These are phyloP conservation scores for Drosophila littoralis DNA, from an alignment of 1,140 invertebrate genomes.

Conservation along the genomic window DNA sequence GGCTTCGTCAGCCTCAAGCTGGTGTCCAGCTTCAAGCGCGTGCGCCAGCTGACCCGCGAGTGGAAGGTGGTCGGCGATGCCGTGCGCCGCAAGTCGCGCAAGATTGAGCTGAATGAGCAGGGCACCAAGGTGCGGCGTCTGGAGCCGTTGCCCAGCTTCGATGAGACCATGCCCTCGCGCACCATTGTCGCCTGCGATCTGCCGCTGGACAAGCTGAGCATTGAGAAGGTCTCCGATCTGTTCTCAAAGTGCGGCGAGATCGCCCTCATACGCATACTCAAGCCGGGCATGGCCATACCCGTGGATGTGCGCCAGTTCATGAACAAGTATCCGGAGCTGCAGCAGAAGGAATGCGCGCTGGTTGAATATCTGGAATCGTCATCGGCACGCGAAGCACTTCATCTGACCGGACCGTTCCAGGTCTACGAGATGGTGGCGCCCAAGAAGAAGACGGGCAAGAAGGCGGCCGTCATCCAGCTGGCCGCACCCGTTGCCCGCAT, in stretches of 20 bases:
- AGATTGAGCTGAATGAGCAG: slow-evolving; percentile 94
- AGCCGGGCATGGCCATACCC: slow-evolving; percentile 94
- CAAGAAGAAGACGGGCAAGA: slow-evolving; percentile 84
- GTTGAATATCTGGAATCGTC: slow-evolving; percentile 95
- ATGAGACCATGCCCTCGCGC: slow-evolving; percentile 95
- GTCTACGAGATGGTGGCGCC: slow-evolving; percentile 83
- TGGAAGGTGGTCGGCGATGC: slow-evolving; percentile 96
- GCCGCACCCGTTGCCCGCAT: slow-evolving; percentile 77
- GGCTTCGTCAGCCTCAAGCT: slow-evolving; percentile 97
- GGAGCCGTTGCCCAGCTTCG: slow-evolving; percentile 93
- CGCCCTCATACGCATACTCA: slow-evolving; percentile 92
- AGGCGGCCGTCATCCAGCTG: slow-evolving; percentile 75
- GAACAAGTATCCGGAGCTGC: slow-evolving; percentile 94
- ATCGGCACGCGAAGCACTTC: slow-evolving; percentile 91
- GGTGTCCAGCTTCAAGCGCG: slow-evolving; percentile 96
- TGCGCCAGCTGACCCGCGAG: slow-evolving; percentile 96
- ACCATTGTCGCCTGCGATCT: slow-evolving; percentile 95
- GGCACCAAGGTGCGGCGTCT: slow-evolving; percentile 95
- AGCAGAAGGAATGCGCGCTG: slow-evolving; percentile 92
- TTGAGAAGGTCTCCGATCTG: slow-evolving; percentile 94
- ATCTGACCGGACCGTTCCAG: slow-evolving; percentile 85
- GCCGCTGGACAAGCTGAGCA: slow-evolving; percentile 92
- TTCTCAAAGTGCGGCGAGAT: slow-evolving; percentile 95
- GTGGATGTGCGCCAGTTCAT: slow-evolving; percentile 95
- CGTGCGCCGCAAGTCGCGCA: slow-evolving; percentile 89